phyloP scores from a whole-genome alignment of 2,113 vertebrate genomes.

The Oostethus manadensis region DNA sequence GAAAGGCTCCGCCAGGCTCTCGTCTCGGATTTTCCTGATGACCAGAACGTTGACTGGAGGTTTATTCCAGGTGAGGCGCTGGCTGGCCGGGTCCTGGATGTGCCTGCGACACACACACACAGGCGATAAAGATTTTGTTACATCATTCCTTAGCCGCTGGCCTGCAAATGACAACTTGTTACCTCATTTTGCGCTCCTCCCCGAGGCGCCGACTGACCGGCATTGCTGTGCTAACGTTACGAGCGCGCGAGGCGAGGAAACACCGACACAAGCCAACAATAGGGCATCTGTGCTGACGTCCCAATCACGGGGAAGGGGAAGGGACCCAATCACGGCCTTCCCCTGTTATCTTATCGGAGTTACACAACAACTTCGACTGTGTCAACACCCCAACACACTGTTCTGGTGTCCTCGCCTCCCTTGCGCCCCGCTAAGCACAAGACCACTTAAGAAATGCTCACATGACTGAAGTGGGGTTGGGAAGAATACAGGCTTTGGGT shows the following conservation, averaged over 20 bases:
- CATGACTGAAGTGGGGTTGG: conserved; percentile 79
- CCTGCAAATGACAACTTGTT: conserved; percentile 5
- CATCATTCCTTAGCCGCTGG: conserved; percentile 18
- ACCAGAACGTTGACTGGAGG: conserved; percentile 74
- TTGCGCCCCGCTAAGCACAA: conserved; percentile 5
- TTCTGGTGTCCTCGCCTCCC: background rate
- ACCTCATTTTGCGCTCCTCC: conserved; percentile 37
- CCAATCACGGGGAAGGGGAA: background rate
- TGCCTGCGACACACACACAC: conserved; percentile 61
- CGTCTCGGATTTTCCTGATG: conserved; percentile 76
- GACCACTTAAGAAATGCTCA: conserved; percentile 45
- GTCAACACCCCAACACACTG: conserved; percentile 33
- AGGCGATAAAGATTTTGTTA: background rate
- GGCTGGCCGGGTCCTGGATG: conserved; percentile 79
- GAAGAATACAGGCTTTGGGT: conserved; percentile 80
- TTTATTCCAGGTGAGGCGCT: conserved; percentile 78
- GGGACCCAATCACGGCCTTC: conserved; percentile 49
- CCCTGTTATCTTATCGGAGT: conserved; percentile 51
- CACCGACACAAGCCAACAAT: conserved; percentile 15
- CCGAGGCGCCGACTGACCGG: conserved; percentile 25
- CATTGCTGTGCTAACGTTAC: conserved; percentile 34
- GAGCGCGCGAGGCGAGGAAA: background rate
- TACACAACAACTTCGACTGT: conserved; percentile 34
- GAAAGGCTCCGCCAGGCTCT: conserved; percentile 74
- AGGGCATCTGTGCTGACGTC: conserved; percentile 9